Evolutionary conservation across 1,140 invertebrate species (phyloP), one percentile per base, ranked within the genome.

Genomic region (Pseudomyrmex flavicornis): DNA sequence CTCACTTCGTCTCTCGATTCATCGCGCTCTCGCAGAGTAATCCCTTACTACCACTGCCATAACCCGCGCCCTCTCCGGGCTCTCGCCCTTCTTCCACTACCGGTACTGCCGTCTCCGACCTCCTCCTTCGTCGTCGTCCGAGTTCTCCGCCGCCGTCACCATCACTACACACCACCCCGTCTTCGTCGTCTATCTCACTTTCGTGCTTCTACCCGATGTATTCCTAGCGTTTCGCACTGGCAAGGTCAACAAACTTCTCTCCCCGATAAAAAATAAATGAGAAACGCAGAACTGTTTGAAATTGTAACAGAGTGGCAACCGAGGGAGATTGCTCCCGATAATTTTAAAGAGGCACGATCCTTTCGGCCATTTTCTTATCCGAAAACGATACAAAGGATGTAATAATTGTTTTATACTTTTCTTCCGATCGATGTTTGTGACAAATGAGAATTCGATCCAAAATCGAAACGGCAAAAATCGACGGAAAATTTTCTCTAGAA

Each of bases 161-260:
- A 20, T 65, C 72, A 82, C 66, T 58, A 82, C 61, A 35, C 35
- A 35, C 35, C 35, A 35, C 35, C 35, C 35, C 35, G 35, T 35
- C 87, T 61, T 68, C 82, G 85, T 85, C 88, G 87, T 86, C 88
- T 89, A 89, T 88, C 88, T 85, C 85, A 89, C 88, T 89, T 89
- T 89, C 83, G 77, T 87, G 82, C 88, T 85, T 87, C 88, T 83
- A 83, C 88, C 35, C 85, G 87, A 87, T 90, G 88, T 90, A 90
- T 89, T 90, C 89, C 89, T 90, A 88, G 89, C 89, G 89, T 90
- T 90, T 90, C 88, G 88, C 89, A 83, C 89, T 90, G 35, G 89
- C 89, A 90, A 90, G 89, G 89, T 90, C 89, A 90, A 90, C 89
- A 90, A 90, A 90, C 89, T 90, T 90, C 88, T 90, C 88, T 87